phyloP scores from a whole-genome alignment of 2,797 vertebrate genomes.

The Hydrocynus forskahlii region DNA sequence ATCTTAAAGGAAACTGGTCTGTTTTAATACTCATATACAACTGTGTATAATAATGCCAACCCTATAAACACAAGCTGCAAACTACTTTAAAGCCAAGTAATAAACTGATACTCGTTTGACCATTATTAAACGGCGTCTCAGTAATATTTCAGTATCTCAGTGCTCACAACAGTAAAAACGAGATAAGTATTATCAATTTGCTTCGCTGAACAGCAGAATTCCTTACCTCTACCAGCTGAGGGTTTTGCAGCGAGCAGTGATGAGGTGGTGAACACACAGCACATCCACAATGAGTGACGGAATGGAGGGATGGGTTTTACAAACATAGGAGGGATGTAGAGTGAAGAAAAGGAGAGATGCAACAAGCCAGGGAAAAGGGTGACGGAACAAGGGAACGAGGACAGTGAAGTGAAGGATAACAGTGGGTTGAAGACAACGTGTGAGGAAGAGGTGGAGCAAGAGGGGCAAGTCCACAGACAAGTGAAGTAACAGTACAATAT shows the following conservation, averaged over 20 bases:
- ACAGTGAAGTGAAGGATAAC: conserved; percentile 48
- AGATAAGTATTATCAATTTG: neutral
- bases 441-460: conserved; percentile 35
- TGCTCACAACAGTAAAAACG: neutral
- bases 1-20: neutral
- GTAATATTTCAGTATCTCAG: no score
- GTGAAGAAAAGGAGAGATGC: conserved; percentile 26
- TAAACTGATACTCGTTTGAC: neutral
- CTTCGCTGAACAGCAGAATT: conserved; percentile 49
- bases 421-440: conserved; percentile 34
- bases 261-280: conserved; percentile 76
- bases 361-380: conserved; percentile 27
- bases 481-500: conserved; percentile 22
- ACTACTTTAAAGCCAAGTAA: neutral
- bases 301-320: conserved; percentile 49
- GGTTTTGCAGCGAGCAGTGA: conserved; percentile 78
- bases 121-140: neutral
- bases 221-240: conserved; percentile 86
- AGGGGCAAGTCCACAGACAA: conserved; percentile 20
- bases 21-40: neutral
- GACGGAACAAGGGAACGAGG: conserved; percentile 29
- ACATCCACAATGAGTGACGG: conserved; percentile 74
- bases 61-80: neutral
- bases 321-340: conserved; percentile 32
- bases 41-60: neutral